Evolutionary conservation across 2,113 vertebrate genomes (phyloP).

Genomic region (Zosterops japonicus): DNA sequence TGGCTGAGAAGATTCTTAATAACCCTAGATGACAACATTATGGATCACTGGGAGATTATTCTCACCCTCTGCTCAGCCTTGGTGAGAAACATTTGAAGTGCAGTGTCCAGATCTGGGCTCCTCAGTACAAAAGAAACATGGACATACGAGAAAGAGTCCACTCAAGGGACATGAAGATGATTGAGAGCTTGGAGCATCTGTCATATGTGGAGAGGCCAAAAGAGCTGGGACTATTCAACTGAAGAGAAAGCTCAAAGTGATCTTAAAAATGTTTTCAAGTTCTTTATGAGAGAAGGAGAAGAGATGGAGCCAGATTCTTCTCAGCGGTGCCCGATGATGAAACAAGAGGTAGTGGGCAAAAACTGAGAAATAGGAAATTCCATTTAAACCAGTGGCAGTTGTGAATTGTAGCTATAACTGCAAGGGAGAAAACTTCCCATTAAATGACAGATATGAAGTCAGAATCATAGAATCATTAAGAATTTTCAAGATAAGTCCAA

Average conservation of each 20-base stretch:
- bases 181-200: neutral
- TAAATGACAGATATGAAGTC: neutral
- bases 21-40: neutral
- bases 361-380: neutral
- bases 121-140: neutral
- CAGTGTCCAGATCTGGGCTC: neutral
- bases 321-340: accelerated
- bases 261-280: neutral
- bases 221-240: neutral
- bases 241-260: neutral
- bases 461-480: neutral
- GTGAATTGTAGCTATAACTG: neutral
- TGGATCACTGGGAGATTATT: neutral
- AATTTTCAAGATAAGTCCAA: neutral
- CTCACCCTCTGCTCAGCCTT: neutral
- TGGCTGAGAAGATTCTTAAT: neutral
- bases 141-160: neutral
- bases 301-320: neutral
- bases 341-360: neutral
- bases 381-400: neutral
- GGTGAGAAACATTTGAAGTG: neutral
- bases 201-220: neutral
- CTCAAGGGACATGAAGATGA: neutral
- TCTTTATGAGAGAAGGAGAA: neutral
- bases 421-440: neutral